A percentile compares a stretch with the other conserved stretches of the same genome.
phyloP scores from a whole-genome alignment of 2,113 vertebrate genomes.

The Chloroceryle aenea region DNA sequence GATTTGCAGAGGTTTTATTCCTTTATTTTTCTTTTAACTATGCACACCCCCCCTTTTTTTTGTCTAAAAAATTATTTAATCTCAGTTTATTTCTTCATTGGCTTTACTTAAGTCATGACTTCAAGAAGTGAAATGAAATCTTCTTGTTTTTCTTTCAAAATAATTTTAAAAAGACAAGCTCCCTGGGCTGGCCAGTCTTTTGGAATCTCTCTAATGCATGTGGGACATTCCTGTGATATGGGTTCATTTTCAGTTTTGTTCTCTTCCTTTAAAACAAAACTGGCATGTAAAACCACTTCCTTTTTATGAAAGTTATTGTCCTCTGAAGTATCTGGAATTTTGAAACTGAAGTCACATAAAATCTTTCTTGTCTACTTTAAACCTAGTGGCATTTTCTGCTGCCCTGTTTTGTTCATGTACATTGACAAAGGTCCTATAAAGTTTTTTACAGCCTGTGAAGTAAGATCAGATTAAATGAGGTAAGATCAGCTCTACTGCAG shows the following conservation, averaged over 20 bases:
- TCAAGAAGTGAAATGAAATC: neutral
- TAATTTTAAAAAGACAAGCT: neutral
- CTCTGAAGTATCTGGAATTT: neutral
- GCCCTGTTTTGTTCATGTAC: neutral
- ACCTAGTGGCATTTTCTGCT: neutral
- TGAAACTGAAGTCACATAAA: neutral
- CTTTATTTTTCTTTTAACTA: neutral
- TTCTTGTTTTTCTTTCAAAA: neutral
- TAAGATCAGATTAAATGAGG: neutral
- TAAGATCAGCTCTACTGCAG: neutral
- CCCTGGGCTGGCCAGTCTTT: neutral
- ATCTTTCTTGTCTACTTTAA: neutral
- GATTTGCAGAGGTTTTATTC: neutral
- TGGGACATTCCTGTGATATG: neutral
- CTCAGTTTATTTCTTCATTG: neutral
- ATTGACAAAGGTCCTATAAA: neutral
- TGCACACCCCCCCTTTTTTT: neutral
- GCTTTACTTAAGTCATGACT: neutral
- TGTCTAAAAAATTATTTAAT: neutral
- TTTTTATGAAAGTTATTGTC: neutral
- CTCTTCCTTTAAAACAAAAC: conserved; percentile 19
- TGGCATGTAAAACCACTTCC: neutral
- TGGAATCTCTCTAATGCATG: neutral
- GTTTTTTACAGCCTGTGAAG: neutral
- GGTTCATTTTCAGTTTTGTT: neutral